Evolutionary conservation across 2,797 vertebrate genomes (phyloP).

Genomic region (Microtus californicus): DNA sequence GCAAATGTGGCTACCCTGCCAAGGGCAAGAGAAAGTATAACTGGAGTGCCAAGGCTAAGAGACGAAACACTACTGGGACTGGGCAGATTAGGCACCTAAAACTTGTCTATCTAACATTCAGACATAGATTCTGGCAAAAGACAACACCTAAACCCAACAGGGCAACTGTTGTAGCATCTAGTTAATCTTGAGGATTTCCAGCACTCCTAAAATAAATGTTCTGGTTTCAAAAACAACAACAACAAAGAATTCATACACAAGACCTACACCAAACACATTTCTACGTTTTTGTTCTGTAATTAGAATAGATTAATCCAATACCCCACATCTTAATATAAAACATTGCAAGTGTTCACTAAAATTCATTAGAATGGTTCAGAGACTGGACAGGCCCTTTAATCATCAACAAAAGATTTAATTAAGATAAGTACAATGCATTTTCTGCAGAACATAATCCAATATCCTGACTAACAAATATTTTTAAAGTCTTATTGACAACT

Average conservation of each 20-base stretch:
- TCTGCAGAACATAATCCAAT: conserved; percentile 50
- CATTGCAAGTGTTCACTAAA: background rate
- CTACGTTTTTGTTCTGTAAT: background rate
- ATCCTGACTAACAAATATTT: conserved; percentile 59
- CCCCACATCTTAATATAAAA: background rate
- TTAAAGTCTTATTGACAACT: conserved; percentile 34
- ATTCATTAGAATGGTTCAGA: background rate
- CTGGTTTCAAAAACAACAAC: background rate
- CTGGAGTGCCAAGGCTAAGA: background rate
- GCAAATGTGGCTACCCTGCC: too few species aligned
- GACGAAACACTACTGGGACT: background rate
- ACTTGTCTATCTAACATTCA: background rate
- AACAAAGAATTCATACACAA: background rate
- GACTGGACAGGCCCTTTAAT: conserved; percentile 31
- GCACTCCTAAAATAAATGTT: background rate
- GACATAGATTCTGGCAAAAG: background rate
- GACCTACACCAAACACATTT: background rate
- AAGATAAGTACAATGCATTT: conserved; percentile 58
- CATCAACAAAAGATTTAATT: conserved; percentile 65
- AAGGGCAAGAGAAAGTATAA: too few species aligned
- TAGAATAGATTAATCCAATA: background rate
- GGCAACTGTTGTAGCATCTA: background rate
- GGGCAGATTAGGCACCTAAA: background rate
- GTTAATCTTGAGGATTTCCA: background rate
- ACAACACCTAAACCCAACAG: too few species aligned